Conservation (phyloP, 2,888 invertebrate species). For the Cantharis lateralis region DNA sequence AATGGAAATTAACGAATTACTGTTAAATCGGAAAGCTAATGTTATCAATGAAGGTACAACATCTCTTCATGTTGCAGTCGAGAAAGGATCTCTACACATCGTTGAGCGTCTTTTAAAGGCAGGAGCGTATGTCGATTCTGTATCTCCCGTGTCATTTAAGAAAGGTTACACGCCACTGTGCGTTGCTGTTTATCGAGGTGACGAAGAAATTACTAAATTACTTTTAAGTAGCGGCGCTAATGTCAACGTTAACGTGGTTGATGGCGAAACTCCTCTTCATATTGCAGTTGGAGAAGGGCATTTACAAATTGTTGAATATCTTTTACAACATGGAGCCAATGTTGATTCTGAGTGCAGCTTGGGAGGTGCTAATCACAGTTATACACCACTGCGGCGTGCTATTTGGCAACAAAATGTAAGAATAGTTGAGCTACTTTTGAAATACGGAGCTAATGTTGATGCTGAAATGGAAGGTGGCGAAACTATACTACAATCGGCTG, state of each 20-base stretch:
- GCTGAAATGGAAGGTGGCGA: background rate
- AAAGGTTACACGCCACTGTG: background rate
- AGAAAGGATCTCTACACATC: background rate
- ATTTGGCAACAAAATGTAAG: background rate
- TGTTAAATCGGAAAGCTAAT: too few relatives aligned
- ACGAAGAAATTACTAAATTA: background rate
- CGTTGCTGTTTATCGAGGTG: background rate
- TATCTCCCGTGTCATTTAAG: too few relatives aligned
- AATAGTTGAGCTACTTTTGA: background rate
- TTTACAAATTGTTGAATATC: background rate
- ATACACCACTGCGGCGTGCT: background rate
- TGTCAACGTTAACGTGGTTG: background rate
- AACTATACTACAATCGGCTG: background rate
- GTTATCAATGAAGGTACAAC: background rate
- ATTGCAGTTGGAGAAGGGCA: background rate
- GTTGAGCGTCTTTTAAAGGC: background rate
- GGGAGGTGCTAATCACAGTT: too few relatives aligned
- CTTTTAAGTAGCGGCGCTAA: background rate
- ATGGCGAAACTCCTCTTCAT: background rate
- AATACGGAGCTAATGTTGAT: background rate
- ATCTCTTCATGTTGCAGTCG: background rate
- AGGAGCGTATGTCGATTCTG: background rate
- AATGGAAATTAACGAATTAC: too few relatives aligned
- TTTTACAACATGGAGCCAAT: background rate
- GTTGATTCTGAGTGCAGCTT: background rate